These are phyloP conservation scores for Drosophila serrata DNA, from an alignment of 1,140 invertebrate genomes.

Conservation along the genomic window DNA sequence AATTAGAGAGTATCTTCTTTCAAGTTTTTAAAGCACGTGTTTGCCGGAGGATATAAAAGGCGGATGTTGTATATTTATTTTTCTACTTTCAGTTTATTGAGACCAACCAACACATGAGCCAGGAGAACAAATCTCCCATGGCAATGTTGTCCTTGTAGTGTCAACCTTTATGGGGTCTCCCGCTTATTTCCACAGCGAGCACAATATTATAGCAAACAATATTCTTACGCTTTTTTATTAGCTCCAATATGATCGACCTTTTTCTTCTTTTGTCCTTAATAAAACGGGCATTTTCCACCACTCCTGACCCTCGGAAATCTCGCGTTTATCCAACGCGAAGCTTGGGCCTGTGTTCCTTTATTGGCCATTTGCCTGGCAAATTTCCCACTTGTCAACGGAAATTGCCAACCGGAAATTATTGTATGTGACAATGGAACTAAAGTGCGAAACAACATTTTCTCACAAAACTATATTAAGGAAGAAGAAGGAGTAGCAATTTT, in stretches of 20 bases:
- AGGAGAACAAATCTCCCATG: neutral
- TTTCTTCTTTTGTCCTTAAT: conserved; percentile 16
- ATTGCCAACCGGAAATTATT: conserved; percentile 62
- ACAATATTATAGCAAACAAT: conserved; percentile 3
- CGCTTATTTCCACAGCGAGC: neutral
- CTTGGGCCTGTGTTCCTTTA: conserved; percentile 39
- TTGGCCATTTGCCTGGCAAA: conserved; percentile 53
- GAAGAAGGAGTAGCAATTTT: neutral
- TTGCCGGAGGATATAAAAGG: neutral
- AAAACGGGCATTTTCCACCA: conserved; percentile 12
- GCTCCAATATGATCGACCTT: conserved; percentile 1
- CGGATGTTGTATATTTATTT: neutral
- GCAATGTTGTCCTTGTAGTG: conserved; percentile 3
- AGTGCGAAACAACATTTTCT: conserved; percentile 18
- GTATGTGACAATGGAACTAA: conserved; percentile 43
- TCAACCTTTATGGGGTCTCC: conserved; percentile 6
- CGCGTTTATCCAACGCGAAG: conserved; percentile 12
- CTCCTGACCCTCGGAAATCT: conserved; percentile 32
- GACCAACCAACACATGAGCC: neutral
- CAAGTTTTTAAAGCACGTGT: neutral
- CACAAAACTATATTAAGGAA: neutral
- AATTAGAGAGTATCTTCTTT: neutral
- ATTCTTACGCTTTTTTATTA: conserved; percentile 21
- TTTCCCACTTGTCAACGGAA: conserved; percentile 59
- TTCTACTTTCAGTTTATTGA: neutral